Conservation (phyloP, 30 jellyfish, hydroid and myxozoan species). For the Nemopilema nomurai region DNA sequence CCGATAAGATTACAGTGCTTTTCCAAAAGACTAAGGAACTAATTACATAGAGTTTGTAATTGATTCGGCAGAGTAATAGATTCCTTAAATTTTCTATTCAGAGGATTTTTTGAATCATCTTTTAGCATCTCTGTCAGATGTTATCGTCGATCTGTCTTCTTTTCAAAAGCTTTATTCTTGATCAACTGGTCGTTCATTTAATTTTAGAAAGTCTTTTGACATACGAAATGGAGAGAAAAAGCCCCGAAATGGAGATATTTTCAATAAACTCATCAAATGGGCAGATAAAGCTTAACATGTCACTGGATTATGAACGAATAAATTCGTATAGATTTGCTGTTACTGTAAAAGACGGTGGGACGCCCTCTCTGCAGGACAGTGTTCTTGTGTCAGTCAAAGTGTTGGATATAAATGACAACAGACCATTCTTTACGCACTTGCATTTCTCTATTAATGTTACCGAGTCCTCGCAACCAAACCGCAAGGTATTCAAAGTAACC, state of each 20-base stretch:
- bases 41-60: too few relatives aligned
- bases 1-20: too few relatives aligned
- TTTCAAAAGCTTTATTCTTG: too few relatives aligned
- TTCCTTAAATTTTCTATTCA: too few relatives aligned
- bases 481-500: conserved; percentile 55
- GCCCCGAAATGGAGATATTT: conserved; percentile 35
- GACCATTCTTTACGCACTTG: conserved; percentile 63
- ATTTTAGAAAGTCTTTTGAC: conserved; percentile 43
- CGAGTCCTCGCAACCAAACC: conserved; percentile 60
- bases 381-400: conserved; percentile 68
- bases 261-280: conserved; percentile 65
- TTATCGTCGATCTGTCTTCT: too few relatives aligned
- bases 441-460: conserved; percentile 43
- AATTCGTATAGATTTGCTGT: conserved; percentile 64
- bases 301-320: conserved; percentile 73
- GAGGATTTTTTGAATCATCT: too few relatives aligned
- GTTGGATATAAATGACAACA: conserved; percentile 84
- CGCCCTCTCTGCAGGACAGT: conserved; percentile 64
- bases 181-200: neutral
- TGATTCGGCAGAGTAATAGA: too few relatives aligned
- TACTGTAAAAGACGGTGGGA: conserved; percentile 77
- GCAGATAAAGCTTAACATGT: conserved; percentile 34
- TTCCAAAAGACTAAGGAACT: too few relatives aligned
- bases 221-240: conserved; percentile 35
- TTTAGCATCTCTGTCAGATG: too few relatives aligned